Evolutionary conservation across 2,888 invertebrate genomes (phyloP).

Genomic region (Palloptera scutellata): DNA sequence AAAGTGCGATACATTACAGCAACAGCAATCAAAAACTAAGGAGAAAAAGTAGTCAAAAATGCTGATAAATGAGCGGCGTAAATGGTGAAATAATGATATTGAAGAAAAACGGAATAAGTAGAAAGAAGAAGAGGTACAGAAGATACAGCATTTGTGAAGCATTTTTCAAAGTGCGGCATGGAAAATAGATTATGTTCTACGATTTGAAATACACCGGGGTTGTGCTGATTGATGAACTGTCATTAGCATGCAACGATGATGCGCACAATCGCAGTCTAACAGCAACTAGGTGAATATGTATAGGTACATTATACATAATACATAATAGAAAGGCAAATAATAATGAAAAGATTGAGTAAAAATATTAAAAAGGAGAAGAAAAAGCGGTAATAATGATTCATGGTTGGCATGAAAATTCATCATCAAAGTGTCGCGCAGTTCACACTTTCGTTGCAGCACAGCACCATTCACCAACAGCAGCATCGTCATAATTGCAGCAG

Average conservation of each 20-base stretch:
- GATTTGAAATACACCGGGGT: slow-evolving; percentile 38
- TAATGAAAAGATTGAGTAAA: slow-evolving; percentile 1
- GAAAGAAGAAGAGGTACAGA: background rate
- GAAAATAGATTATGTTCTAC: slow-evolving; percentile 41
- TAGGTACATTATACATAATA: slow-evolving; percentile 5
- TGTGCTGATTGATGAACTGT: slow-evolving; percentile 48
- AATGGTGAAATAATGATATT: slow-evolving; percentile 44
- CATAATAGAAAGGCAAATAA: slow-evolving; percentile 2
- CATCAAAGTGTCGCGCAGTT: slow-evolving; percentile 38
- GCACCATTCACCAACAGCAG: background rate
- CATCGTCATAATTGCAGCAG: background rate
- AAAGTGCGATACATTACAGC: slow-evolving; percentile 29
- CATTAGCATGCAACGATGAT: slow-evolving; percentile 44
- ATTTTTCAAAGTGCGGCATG: slow-evolving; percentile 25
- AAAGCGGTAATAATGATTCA: slow-evolving; percentile 28
- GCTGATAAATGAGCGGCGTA: slow-evolving; percentile 47
- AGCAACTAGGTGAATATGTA: slow-evolving; percentile 8
- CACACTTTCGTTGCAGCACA: slow-evolving; percentile 25
- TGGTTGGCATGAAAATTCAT: slow-evolving; percentile 9
- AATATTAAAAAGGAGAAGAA: slow-evolving; percentile 1
- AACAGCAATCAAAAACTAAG: slow-evolving; percentile 11
- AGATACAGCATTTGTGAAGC: background rate
- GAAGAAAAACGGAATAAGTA: slow-evolving; percentile 32
- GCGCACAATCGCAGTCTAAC: slow-evolving; percentile 36
- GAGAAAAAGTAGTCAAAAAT: slow-evolving; percentile 33